phyloP scores from a whole-genome alignment of 2,113 vertebrate genomes.

The Neolamprologus falcicula region DNA sequence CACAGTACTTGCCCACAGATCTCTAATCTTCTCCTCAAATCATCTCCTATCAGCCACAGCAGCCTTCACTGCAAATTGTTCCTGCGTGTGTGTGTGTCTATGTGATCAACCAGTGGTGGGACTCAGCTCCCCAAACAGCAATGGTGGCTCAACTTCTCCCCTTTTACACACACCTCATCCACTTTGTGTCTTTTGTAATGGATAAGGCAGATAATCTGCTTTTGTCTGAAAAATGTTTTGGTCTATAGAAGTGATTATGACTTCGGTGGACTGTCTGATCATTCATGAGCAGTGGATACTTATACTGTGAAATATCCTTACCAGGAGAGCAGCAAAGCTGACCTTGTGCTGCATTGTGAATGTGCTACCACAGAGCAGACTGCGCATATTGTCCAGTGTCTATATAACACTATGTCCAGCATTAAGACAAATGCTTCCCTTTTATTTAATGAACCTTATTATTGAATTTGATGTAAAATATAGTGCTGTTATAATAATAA shows the following conservation, averaged over 20 bases:
- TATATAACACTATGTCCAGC: not conserved
- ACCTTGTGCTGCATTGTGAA: not conserved
- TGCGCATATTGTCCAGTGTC: not conserved
- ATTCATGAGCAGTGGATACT: not conserved
- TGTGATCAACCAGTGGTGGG: not conserved
- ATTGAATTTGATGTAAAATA: not conserved
- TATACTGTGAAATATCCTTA: not conserved
- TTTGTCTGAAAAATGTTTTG: not conserved
- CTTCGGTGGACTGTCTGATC: not conserved
- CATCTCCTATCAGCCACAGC: slow-evolving; percentile 50
- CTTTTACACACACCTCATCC: not conserved
- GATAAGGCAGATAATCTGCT: not conserved
- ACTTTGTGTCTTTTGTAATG: not conserved
- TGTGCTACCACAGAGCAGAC: not conserved
- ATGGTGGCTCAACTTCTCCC: not conserved
- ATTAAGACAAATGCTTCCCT: not conserved
- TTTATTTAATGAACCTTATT: not conserved
- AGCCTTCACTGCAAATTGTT: slow-evolving; percentile 58
- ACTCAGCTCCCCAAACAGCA: not conserved
- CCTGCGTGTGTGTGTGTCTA: not conserved
- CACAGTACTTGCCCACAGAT: slow-evolving; percentile 3
- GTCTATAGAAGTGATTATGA: not conserved
- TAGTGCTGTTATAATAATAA: not conserved
- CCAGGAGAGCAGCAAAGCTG: not conserved
- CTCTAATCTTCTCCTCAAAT: slow-evolving; percentile 55